Evolutionary conservation across 2,888 invertebrate species (phyloP), one percentile per base, ranked within the genome.

Genomic region (Pyrgus malvae): DNA sequence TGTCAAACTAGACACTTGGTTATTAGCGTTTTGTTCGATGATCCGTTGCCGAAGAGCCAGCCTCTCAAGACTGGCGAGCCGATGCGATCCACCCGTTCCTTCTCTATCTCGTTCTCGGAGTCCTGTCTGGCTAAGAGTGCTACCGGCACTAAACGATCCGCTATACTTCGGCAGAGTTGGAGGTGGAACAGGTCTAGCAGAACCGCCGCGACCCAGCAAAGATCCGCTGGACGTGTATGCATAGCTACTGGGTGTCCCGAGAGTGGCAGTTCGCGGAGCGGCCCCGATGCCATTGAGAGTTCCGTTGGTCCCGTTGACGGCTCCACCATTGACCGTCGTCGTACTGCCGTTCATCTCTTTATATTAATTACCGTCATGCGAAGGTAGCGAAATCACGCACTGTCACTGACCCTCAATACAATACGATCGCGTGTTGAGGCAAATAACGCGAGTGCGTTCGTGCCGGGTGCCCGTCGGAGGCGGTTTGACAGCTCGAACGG

Each of bases 11-110:
- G 79, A 63, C 74, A 90, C 88, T 78, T 91, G 91, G 76, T 91
- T 91, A 71, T 91, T 91, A 8, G 90, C 69, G 74, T 67, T 89
- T 63, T 94, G 93, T 74, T 95, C 96, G 74, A 95, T 94, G 70
- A 96, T 93, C 75, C 96, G 93, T 81, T 96, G 96, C 58, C 96
- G 91, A 66, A 95, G 92, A 41, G 96, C 96, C 73, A 96, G 91
- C 76, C 96, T 92, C 83, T 96, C 96, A 61, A 96, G 92, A 77
- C 96, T 96, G 51, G 96, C 95, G 67, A 96, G 91, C 61, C 94
- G 91, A 83, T 96, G 96, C 51, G 95, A 95, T 69, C 95, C 94
- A 66, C 94, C 94, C 61, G 93, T 88, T 66, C 93, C 92, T 72
- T 95, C 94, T 59, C 89, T 78, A 63, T 94, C 94, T 58, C 94